Base-by-base conservation (phyloP, 2,888 invertebrate species). In the Heliconius erato region DNA sequence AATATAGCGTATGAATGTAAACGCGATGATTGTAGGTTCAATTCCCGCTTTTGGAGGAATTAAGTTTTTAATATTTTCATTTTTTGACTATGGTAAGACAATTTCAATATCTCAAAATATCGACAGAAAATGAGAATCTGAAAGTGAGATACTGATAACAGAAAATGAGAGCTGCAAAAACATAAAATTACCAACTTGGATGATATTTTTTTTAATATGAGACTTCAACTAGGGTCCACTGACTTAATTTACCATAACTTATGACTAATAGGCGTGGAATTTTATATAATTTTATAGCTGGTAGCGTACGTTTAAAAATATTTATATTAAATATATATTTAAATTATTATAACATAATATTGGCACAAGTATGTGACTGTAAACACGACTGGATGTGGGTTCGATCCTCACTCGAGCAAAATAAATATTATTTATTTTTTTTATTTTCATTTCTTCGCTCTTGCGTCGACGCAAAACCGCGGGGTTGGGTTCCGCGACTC, bases 191-290 rank as follows among this genome's bases (percentile, higher is more conserved):
- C 7, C 19, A 23, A 54, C 19, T 11, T 11, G 11, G 11, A 63
- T n/a, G 11, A n/a, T n/a, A n/a, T 23, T 63, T n/a, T 63, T n/a
- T n/a, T 23, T 2, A 19, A 63, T 63, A 19, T 63, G n/a, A 63
- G 9, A 63, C 63, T 63, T 63, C 63, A 63, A n/a, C n/a, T 3
- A 54, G 63, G 12, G n/a, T n/a, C 63, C 63, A 3, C 12, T n/a
- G 63, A 63, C n/a, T 63, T n/a, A 63, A 63, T 63, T n/a, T 63
- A n/a, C 63, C 23, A n/a, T 63, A 63, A n/a, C 63, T 63, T n/a
- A 63, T n/a, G 63, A 3, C 63, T n/a, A 63, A 63, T n/a, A 23
- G n/a, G n/a, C 63, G 11, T 63, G n/a, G 9, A 63, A n/a, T 11
- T 63, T 63, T 63, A n/a, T n/a, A 63, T 63, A n/a, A 63, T n/a